These are phyloP conservation scores for Mythimna albipuncta DNA, from an alignment of 2,888 invertebrate genomes.

Conservation along the genomic window DNA sequence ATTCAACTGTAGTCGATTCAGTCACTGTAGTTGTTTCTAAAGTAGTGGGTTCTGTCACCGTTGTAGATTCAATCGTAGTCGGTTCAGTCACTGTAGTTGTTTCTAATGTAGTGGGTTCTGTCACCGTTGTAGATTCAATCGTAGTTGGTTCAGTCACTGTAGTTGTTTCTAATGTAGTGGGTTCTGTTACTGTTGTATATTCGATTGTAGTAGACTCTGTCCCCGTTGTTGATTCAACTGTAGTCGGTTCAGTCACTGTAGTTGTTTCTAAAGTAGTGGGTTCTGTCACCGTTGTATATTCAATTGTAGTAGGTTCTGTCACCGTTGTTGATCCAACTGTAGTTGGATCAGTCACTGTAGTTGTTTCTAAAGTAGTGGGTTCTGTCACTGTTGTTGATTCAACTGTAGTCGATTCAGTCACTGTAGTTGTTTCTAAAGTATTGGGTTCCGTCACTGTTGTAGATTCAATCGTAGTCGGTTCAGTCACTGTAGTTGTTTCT, in stretches of 20 bases:
- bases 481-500: too few species aligned
- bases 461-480: too few species aligned
- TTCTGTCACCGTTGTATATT: not conserved
- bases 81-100: not conserved
- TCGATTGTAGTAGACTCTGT: constrained; percentile 11
- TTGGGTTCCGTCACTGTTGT: too few species aligned
- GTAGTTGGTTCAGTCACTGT: not conserved
- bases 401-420: too few species aligned
- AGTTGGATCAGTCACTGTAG: too few species aligned
- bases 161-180: constrained; percentile 3
- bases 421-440: too few species aligned
- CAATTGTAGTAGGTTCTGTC: too few species aligned
- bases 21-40: not conserved
- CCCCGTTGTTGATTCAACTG: not conserved
- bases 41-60: not conserved
- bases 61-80: constrained; percentile 11
- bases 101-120: not conserved
- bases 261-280: not conserved
- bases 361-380: too few species aligned
- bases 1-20: not conserved
- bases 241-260: not conserved
- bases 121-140: not conserved
- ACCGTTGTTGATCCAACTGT: too few species aligned
- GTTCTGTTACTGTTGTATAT: not conserved
- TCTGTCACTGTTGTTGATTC: too few species aligned